phyloP scores from a whole-genome alignment of 2,113 vertebrate species.

The Psettodes erumei region DNA sequence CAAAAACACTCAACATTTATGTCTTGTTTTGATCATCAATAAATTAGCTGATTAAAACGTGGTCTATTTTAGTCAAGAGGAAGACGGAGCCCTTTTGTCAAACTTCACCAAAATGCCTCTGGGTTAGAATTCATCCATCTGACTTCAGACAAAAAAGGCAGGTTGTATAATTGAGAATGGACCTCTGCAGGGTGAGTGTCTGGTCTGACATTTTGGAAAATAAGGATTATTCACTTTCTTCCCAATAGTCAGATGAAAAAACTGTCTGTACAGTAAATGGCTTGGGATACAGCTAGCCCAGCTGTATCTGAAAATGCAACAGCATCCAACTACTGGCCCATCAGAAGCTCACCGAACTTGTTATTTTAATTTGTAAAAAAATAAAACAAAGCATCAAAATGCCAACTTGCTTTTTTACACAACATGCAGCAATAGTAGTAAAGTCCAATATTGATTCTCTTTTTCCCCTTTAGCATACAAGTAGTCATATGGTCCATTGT shows the following conservation, averaged over 20 bases:
- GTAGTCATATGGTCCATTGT: background rate
- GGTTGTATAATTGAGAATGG: background rate
- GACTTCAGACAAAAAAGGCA: background rate
- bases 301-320: background rate
- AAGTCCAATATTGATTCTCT: no score
- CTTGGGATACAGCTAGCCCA: background rate
- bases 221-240: background rate
- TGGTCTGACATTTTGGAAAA: background rate
- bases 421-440: background rate
- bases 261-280: background rate
- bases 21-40: conserved; percentile 1
- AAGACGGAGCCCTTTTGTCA: background rate
- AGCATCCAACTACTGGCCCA: background rate
- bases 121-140: background rate
- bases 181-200: background rate
- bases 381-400: background rate
- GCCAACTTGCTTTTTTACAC: no score
- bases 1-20: no score
- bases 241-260: no score
- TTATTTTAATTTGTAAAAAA: background rate
- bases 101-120: background rate
- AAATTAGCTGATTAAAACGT: background rate
- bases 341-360: background rate
- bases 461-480: no score
- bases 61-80: background rate